Evolutionary conservation across 2,113 vertebrate species (phyloP).

Genomic region (Crotalus helleri): DNA sequence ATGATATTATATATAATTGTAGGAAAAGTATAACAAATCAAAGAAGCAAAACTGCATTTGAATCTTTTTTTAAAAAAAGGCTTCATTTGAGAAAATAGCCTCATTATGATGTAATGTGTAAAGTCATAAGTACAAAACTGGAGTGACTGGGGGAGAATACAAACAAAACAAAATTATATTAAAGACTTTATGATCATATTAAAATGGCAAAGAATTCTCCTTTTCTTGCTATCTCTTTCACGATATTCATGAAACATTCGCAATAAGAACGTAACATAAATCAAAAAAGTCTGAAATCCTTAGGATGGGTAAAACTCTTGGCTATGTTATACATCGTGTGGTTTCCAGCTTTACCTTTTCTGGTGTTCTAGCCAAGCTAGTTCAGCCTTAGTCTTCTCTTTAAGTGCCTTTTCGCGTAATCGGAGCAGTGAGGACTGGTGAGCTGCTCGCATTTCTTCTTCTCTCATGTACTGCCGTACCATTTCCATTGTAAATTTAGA

Average conservation of each 20-base stretch:
- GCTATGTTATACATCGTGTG: neutral
- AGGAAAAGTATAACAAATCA: neutral
- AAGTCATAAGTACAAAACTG: neutral
- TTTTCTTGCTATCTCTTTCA: neutral
- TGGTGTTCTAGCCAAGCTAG: slow-evolving; percentile 96
- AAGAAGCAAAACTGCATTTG: neutral
- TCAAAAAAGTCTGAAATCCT: neutral
- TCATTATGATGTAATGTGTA: neutral
- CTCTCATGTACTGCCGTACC: slow-evolving; percentile 97
- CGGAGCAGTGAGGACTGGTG: slow-evolving; percentile 91
- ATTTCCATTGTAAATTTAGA: slow-evolving; percentile 97
- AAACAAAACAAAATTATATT: neutral
- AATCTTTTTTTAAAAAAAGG: neutral
- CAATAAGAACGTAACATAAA: neutral
- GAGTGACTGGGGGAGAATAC: neutral
- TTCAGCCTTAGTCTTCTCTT: slow-evolving; percentile 91
- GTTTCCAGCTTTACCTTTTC: slow-evolving; percentile 73
- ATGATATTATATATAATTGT: neutral
- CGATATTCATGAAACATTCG: neutral
- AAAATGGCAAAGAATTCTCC: neutral
- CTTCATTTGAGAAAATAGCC: neutral
- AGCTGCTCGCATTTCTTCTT: slow-evolving; percentile 91
- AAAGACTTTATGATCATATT: neutral
- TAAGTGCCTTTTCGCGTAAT: slow-evolving; percentile 92
- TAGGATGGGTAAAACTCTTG: neutral